Conservation (phyloP, 1,140 invertebrate species). For the Drosophila elegans region DNA sequence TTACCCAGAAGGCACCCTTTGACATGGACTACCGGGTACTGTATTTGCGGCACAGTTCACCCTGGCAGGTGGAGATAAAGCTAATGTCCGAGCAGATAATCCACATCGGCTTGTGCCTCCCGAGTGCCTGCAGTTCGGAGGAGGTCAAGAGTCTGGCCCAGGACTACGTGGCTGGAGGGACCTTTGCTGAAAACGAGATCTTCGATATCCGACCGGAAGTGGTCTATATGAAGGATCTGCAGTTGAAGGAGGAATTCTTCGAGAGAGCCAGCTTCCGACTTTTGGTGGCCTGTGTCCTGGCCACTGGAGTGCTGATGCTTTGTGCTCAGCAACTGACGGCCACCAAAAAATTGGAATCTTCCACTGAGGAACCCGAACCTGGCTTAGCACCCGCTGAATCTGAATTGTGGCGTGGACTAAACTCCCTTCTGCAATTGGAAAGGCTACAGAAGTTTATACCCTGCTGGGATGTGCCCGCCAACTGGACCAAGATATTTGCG, state of each 20-base stretch:
- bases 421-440: constrained; percentile 45
- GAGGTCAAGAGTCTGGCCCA: constrained; percentile 70
- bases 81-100: constrained; percentile 83
- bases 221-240: constrained; percentile 81
- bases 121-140: constrained; percentile 59
- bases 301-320: constrained; percentile 63
- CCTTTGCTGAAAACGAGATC: constrained; percentile 75
- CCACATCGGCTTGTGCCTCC: constrained; percentile 81
- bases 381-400: constrained; percentile 64
- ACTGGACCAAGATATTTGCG: constrained; percentile 71
- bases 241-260: constrained; percentile 69
- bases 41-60: constrained; percentile 78
- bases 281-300: constrained; percentile 56
- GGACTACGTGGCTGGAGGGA: constrained; percentile 57
- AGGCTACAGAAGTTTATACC: constrained; percentile 55
- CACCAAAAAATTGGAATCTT: constrained; percentile 17
- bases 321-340: constrained; percentile 62
- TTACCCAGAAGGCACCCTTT: constrained; percentile 77
- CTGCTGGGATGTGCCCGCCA: constrained; percentile 77
- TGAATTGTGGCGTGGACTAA: constrained; percentile 61
- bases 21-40: constrained; percentile 79
- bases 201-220: constrained; percentile 77
- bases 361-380: constrained; percentile 15
- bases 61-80: constrained; percentile 84
- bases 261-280: constrained; percentile 69